Base-by-base conservation (phyloP, 2,888 invertebrate genomes). In the Lithophane semibrunnea region DNA sequence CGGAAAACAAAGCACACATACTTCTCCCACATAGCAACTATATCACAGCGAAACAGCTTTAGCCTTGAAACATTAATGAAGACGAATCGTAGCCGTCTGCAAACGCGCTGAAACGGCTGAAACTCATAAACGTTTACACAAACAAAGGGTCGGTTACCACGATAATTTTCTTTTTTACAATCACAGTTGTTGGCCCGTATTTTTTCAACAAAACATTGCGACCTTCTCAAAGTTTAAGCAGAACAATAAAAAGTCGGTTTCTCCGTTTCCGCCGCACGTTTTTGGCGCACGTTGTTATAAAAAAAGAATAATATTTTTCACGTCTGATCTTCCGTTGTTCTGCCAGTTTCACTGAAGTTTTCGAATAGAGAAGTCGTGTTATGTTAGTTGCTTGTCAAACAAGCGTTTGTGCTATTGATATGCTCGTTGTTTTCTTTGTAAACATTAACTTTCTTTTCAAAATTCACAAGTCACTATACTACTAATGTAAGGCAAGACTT, bases 161-260 rank as follows among this genome's bases (percentile, higher is more conserved):
- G 86, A 83, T 86, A 72, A 84, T 84, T 84, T 86, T 83, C 86
- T 83, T 84, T 82, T 86, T 79, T 86, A 86, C 83, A 86, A 83
- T 75, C 80, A 64, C 86, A 60, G 80, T 84, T 84, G 86, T 73
- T 75, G 69, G 73, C 61, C 58, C 83, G 86, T 84, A 86, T 83
- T 86, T 84, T 84, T 86, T 86, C 70, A 76, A 83, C 86, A 84
- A 86, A 86, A 86, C 79, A 76, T 73, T 83, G 81, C 84, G 84
- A 77, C 77, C 81, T 84, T 81, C 86, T 81, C 77, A 81, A 85
- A 84, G 81, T 84, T 84, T 83, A 84, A 84, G 84, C 86, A 81
- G 71, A 85, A 85, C 84, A 84, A 85, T 84, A 84, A 85, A 80
- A 78, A 79, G 79, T 74, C 81, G 74, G 84, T 81, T 75, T 71